Base-by-base conservation (phyloP, 2,888 invertebrate species). In the Amphipoea lucens region DNA sequence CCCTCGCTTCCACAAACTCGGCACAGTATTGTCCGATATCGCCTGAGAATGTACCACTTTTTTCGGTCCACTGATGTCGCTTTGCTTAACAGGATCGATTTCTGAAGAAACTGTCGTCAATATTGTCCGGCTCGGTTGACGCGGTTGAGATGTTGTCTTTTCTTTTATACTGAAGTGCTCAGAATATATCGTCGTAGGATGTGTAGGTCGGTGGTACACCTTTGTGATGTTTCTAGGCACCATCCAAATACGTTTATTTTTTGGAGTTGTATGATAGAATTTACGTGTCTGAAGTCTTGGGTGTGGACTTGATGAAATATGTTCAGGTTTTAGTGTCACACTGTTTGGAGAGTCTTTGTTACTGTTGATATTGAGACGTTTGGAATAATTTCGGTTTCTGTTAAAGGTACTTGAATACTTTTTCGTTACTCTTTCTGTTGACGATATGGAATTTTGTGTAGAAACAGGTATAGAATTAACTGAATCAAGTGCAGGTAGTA, bases 1-100 rank as follows among this genome's bases (percentile, higher is more conserved):
- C 23, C 97, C 97, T 85, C 97, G 93, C 88, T 97, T 97, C 91
- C 95, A 94, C 78, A 97, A 88, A 48, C 96, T 93, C 9, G 97
- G 96, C 73, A 97, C 97, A n/a, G 95, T 95, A 86, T 97, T 97
- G 78, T 97, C 97, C 57, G 94, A 94, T 87, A 95, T 95, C 11
- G 95, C 93, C 82, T 94, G 96, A 73, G 95, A 95, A 88, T 95
- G 95, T 54, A 96, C 97, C 65, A 96, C 90, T 79, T 96, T 96
- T 78, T 96, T 95, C 12, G 94, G 88, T 42, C 95, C 95, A 82
- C 94, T 91, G 36, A 95, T 92, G 69, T 96, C 96, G 76, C 93
- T 95, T 90, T 97, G 96, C 67, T 94, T 89, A 0, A 97, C 95
- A 54, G 97, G 97, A 89, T 97, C 97, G 74, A 97, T 96, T 81